Base-by-base conservation (phyloP, 2,888 invertebrate genomes). In the Dasysyrphus tricinctus region DNA sequence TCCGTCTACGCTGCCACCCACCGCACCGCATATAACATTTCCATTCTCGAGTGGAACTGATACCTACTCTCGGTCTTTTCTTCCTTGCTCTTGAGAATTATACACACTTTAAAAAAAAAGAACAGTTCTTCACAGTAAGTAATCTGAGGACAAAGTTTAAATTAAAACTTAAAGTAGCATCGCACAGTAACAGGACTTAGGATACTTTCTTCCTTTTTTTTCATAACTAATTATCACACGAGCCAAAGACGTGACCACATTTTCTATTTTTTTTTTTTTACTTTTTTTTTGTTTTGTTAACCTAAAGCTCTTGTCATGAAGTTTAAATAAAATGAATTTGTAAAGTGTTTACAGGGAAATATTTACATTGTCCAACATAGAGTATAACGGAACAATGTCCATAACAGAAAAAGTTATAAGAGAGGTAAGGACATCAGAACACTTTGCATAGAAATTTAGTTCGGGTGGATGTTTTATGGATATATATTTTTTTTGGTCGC, bases 151-250 rank as follows among this genome's bases (percentile, higher is more conserved):
- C 42, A 74, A 83, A 83, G 79, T 83, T 83, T 83, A 70, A 83
- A 79, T 83, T 79, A 83, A 83, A 83, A 63, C 77, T 81, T 70
- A 57, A 74, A 81, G 77, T 56, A 85, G 51, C 77, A 73, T 42
- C 54, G 42, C 49, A 74, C 49, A 74, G 67, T 19, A 37, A 61
- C 61, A 47, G 51, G 39, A 37, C 39, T 69, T 2, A 32, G 44
- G 47, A 32, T 32, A 3, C 3, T 69, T 54, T 5, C 42, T 69
- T 54, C 8, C 42, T 61, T 61, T 47, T 32, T 56, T 54, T 54
- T 47, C 24, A 54, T 54, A 85, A 77, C 81, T 85, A 81, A 85
- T 85, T 85, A 85, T 77, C 77, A 77, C 77, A 61, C 81, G 81
- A 85, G 69, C 77, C 67, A 73, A 42, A 34, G 67, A 85, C 85